Percentiles rank a stretch among this genome's conserved stretches.
phyloP scores from a whole-genome alignment of 2,113 vertebrate species.

The Tor tambroides region DNA sequence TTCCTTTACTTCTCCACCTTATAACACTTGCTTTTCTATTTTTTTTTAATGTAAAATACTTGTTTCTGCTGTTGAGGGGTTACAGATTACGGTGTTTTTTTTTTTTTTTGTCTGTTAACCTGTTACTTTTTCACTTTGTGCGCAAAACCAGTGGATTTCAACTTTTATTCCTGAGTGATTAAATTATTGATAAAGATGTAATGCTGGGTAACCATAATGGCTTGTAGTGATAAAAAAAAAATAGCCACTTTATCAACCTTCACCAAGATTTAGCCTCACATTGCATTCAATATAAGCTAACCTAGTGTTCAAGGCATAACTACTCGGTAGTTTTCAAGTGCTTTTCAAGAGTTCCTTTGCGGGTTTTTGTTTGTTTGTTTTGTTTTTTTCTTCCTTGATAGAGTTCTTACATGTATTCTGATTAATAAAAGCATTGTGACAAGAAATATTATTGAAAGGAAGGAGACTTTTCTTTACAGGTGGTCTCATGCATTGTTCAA shows the following conservation, averaged over 20 bases:
- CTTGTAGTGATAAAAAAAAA: neutral
- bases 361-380: too few relatives aligned
- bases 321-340: neutral
- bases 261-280: constrained; percentile 9
- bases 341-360: constrained; percentile 26
- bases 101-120: constrained; percentile 19
- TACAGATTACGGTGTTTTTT: neutral
- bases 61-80: constrained; percentile 13
- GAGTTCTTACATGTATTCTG: constrained; percentile 39
- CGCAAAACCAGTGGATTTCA: constrained; percentile 1
- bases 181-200: constrained; percentile 31
- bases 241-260: neutral
- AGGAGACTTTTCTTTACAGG: constrained; percentile 49
- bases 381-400: neutral
- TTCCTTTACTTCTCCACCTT: constrained; percentile 23
- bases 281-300: constrained; percentile 8
- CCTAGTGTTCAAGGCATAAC: neutral
- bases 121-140: neutral
- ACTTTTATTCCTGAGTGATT: constrained; percentile 19
- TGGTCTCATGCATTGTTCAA: constrained; percentile 11
- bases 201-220: constrained; percentile 3
- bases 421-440: constrained; percentile 54
- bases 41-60: constrained; percentile 10
- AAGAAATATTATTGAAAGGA: constrained; percentile 31
- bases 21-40: constrained; percentile 56